Evolutionary conservation across 64 coral and sea anemone species (phyloP), one percentile per base, ranked within the genome.

Genomic region (Anthopleura sola): DNA sequence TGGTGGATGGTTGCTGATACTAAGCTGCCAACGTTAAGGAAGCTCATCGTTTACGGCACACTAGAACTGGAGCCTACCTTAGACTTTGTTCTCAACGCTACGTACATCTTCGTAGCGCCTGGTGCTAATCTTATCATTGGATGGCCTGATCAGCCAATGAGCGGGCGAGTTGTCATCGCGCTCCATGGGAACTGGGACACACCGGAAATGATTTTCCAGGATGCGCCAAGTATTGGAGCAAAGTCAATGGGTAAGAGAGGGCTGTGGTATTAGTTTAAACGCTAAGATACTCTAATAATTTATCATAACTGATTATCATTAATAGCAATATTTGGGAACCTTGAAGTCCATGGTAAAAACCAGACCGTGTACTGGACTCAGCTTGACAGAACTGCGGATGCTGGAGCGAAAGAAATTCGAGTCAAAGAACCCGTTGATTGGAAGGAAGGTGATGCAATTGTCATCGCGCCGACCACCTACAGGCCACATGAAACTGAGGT

Each of bases 1-100:
- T 95, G 89, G 93, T 95, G 89, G 89, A 91, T 95, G 89, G 89
- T 95, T 20, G 85, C 77, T 36, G 93, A 95, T 85, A 91, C 89
- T 29, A 78, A 55, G 26, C 34, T 91, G 4, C 93, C 93, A 13
- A 55, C 81, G 4, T 75, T 95, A 47, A 85, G 82, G 17, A 91
- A 87, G 44, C 93, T 95, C 10, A 48, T 85, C 36, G 76, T 95
- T 28, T 91, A 91, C 82, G 93, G 93, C 3, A 87, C 86, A n/a
- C 21, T 91, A 14, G 93, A 95, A 76, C 36, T 95, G 20, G 89
- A 91, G 16, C 68, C 85, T 46, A 20, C 24, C 68, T 91, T 84
- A 82, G 86, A 91, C 80, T 86, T 88, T 75, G 89, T 88, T 24
- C 86, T 95, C 3, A 91, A 95, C 64, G 91, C 86, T n/a, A 93